phyloP scores from a whole-genome alignment of 2,797 vertebrate genomes.

The Pitangus sulphuratus region DNA sequence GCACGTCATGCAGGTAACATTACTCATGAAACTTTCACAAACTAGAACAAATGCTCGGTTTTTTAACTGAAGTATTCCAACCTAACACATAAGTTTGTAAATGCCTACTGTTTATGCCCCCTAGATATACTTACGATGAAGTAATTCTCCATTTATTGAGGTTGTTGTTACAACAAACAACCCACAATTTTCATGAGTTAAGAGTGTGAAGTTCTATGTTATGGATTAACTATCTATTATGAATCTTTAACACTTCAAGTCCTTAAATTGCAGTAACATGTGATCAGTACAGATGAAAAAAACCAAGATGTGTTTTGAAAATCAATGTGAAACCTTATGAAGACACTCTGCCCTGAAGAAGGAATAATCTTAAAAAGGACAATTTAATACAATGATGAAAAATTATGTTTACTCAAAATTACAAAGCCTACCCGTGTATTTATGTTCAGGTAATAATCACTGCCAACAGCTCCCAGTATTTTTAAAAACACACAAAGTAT shows the following conservation, averaged over 20 bases:
- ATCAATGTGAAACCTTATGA: background rate
- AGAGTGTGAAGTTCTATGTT: accelerated
- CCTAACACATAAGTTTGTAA: background rate
- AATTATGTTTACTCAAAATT: background rate
- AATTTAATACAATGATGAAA: background rate
- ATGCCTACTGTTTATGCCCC: background rate
- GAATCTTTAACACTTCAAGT: background rate
- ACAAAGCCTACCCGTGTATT: background rate
- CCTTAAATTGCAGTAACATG: background rate
- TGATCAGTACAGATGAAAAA: background rate
- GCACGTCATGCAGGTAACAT: background rate
- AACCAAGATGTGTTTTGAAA: background rate
- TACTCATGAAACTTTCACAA: background rate
- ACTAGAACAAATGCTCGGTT: background rate
- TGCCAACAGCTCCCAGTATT: background rate
- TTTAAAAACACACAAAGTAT: accelerated
- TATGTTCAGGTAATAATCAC: accelerated
- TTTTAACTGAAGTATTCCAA: background rate
- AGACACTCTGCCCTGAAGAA: background rate
- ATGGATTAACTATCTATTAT: background rate
- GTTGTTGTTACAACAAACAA: background rate
- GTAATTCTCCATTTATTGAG: background rate
- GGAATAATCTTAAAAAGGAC: background rate
- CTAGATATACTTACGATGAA: accelerated
- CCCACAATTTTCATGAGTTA: background rate